Conservation (phyloP, 2,113 vertebrate species). For the Platanista minor region DNA sequence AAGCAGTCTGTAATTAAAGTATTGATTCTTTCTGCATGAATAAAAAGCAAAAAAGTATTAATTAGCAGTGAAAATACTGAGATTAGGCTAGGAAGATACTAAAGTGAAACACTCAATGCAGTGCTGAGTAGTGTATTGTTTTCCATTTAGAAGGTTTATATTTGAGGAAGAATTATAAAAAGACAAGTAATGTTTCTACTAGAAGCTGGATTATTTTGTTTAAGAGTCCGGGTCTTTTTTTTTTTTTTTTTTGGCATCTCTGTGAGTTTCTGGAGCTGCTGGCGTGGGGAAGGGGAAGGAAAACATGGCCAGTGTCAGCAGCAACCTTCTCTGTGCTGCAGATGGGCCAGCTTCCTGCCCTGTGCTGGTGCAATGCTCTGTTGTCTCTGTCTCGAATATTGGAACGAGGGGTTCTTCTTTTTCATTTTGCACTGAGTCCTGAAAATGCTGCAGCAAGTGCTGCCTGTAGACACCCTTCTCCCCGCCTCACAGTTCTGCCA, state of each 20-base stretch:
- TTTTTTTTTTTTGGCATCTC: background rate
- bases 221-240: background rate
- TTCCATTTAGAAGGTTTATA: conserved; percentile 73
- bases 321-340: background rate
- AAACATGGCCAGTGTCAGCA: background rate
- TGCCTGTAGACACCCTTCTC: background rate
- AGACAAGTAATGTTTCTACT: conserved; percentile 56
- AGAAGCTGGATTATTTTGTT: background rate
- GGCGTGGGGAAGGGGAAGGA: background rate
- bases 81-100: conserved; percentile 69
- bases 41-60: conserved; percentile 72
- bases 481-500: background rate
- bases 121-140: conserved; percentile 52
- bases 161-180: conserved; percentile 62
- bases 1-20: conserved; percentile 81
- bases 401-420: background rate
- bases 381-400: accelerated
- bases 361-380: accelerated
- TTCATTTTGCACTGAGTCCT: background rate
- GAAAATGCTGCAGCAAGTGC: background rate
- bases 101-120: conserved; percentile 63
- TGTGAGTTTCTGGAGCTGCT: background rate
- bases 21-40: conserved; percentile 78
- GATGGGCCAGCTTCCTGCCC: accelerated
- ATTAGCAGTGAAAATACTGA: conserved; percentile 80